A percentile compares a stretch with the other conserved stretches of the same genome.
phyloP scores from a whole-genome alignment of 2,888 invertebrate species.

The Troglohyphantes excavatus region DNA sequence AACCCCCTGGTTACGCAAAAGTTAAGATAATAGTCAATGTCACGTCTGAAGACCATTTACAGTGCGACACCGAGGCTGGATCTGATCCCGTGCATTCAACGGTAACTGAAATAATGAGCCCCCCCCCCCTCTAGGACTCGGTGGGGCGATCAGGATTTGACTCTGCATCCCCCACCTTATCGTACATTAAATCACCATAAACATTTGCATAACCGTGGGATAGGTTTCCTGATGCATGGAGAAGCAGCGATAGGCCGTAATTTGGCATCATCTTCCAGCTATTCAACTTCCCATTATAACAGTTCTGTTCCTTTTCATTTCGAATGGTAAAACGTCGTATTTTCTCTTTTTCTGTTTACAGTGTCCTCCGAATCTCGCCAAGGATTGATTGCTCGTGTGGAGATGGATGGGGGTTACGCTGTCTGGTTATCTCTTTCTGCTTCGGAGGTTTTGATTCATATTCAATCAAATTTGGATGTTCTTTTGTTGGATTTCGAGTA shows the following conservation, averaged over 20 bases:
- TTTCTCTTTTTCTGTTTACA: slow-evolving; percentile 5
- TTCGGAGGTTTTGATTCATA: slow-evolving; percentile 1
- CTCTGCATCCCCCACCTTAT: slow-evolving; percentile 36
- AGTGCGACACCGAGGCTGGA: slow-evolving; percentile 15
- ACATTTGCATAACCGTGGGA: slow-evolving; percentile 72
- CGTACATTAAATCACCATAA: slow-evolving; percentile 69
- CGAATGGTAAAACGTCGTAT: slow-evolving; percentile 3
- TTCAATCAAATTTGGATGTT: not conserved
- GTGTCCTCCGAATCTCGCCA: not conserved
- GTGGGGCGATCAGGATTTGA: slow-evolving; percentile 51
- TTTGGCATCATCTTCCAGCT: slow-evolving; percentile 58
- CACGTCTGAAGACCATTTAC: slow-evolving; percentile 45
- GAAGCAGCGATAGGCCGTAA: slow-evolving; percentile 45
- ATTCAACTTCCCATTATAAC: slow-evolving; percentile 65
- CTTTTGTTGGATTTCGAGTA: not conserved
- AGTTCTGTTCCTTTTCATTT: slow-evolving; percentile 45
- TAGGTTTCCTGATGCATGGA: slow-evolving; percentile 62
- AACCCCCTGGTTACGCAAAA: no score
- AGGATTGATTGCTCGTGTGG: slow-evolving; percentile 15
- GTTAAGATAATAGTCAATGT: not conserved
- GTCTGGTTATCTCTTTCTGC: not conserved
- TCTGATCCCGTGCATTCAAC: slow-evolving; percentile 59
- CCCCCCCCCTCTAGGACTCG: slow-evolving; percentile 39
- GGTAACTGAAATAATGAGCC: slow-evolving; percentile 70
- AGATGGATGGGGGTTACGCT: not conserved